Evolutionary conservation across 2,888 invertebrate genomes (phyloP), one percentile per base, ranked within the genome.

Genomic region (Meiosimyza platycephala): DNA sequence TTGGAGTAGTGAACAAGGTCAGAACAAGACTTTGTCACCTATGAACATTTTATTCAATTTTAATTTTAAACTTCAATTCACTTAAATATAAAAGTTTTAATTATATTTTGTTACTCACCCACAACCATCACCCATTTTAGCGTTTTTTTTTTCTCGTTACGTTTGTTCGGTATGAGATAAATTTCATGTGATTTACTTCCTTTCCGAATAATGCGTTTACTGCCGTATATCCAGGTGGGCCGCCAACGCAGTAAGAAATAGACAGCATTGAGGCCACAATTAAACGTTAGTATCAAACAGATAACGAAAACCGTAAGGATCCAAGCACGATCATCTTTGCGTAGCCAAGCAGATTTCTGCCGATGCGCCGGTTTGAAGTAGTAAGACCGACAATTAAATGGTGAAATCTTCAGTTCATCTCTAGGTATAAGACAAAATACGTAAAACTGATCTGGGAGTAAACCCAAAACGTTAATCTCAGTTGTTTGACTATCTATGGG

Each of bases 321-420:
- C 0, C 81, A 18, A 0, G 73, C 70, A 5, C 55, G 68, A 57
- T 78, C 76, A 9, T 78, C 60, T 0, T 16, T 57, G 7, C 66
- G 62, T 5, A 83, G 73, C 85, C 85, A 85, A n/a, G 76, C 69
- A 57, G 28, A 3, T 11, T 16, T 40, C 1, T 16, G 9, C 1
- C 3, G 0, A 1, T 4, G 1, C 6, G 1, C 12, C 5, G 0
- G n/a, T 13, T 64, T 2, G 18, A 71, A 5, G n/a, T 71, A 77
- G 60, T 81, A 77, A 0, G 85, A 79, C 1, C 72, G 78, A 47
- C 85, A 85, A 63, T 83, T 80, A 3, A 81, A 78, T 9, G 84
- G 81, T 5, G 82, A 79, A 4, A 79, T 75, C 3, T 55, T 47
- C 12, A 3, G 18, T 13, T 12, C 13, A 40, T 33, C 63, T 2